A percentile compares a stretch with the other conserved stretches of the same genome.
phyloP scores from a whole-genome alignment of 2,888 invertebrate genomes.

The Neoscelio sp. region DNA sequence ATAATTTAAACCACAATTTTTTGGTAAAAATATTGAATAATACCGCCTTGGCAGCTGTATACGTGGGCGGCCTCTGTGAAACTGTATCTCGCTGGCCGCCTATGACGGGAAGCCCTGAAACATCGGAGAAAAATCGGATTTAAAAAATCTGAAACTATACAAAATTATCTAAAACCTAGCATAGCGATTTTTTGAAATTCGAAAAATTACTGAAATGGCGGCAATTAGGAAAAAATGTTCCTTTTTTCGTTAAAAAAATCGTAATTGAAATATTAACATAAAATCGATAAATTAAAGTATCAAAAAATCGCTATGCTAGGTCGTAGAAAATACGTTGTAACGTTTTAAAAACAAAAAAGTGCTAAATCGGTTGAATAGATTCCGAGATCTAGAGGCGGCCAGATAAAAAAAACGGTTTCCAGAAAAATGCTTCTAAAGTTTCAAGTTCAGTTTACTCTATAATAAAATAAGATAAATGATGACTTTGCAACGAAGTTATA shows the following conservation, averaged over 20 bases:
- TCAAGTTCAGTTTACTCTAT: not conserved
- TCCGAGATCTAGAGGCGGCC: slow-evolving; percentile 14
- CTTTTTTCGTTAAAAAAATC: slow-evolving; percentile 6
- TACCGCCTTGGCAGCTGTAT: not conserved
- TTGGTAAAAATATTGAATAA: not conserved
- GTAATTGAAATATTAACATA: not conserved
- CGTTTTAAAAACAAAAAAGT: not conserved
- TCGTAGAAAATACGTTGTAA: not conserved
- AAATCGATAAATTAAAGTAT: not conserved
- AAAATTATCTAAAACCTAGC: not conserved
- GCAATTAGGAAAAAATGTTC: not conserved
- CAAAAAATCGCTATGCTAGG: not conserved
- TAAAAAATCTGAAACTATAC: not conserved
- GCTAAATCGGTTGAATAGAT: slow-evolving; percentile 14
- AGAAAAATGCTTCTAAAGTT: slow-evolving; percentile 5
- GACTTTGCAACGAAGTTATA: not conserved
- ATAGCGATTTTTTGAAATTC: slow-evolving; percentile 2
- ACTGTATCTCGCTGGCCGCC: not conserved
- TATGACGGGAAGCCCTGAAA: not conserved
- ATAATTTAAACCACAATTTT: not conserved
- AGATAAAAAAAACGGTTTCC: slow-evolving; percentile 26
- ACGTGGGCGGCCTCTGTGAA: not conserved
- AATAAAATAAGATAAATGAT: not conserved
- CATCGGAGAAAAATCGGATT: not conserved
- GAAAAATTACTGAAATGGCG: not conserved